These are phyloP conservation scores for Vultur gryphus DNA, from an alignment of 2,797 vertebrate species.

Conservation along the genomic window DNA sequence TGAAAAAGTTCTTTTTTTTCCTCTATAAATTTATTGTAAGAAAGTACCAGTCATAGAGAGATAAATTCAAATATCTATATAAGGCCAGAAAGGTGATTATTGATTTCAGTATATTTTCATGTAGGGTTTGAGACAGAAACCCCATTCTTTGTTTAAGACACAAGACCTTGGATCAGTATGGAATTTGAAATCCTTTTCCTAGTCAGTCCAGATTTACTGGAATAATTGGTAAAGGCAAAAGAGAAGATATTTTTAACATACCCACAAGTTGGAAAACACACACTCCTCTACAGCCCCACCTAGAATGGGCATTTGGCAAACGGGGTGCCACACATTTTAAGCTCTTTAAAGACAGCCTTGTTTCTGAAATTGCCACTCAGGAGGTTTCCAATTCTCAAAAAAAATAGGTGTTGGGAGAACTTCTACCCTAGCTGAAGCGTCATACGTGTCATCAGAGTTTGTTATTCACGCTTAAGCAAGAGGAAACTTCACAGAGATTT, in stretches of 20 bases:
- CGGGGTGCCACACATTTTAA: not conserved
- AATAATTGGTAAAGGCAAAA: not conserved
- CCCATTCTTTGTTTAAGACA: not conserved
- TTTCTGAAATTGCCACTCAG: not conserved
- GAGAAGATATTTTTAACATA: not conserved
- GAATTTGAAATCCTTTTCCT: not conserved
- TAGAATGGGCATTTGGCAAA: not conserved
- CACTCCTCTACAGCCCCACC: not conserved
- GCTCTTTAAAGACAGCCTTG: not conserved
- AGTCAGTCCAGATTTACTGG: not conserved
- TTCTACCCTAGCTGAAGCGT: not conserved
- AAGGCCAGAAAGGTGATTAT: not conserved
- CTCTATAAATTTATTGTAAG: not conserved
- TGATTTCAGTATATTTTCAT: not conserved
- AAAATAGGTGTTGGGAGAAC: not conserved
- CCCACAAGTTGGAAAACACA: not conserved
- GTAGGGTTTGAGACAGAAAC: not conserved
- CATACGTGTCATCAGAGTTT: not conserved
- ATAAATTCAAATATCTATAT: not conserved
- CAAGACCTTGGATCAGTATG: not conserved
- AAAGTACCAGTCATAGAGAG: not conserved
- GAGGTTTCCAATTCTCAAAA: not conserved
- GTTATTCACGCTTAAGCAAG: constrained; percentile 2
- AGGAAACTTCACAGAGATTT: not conserved
- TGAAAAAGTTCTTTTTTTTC: not conserved